Conservation (phyloP, 2,113 vertebrate genomes). For the Engraulis encrasicolus region DNA sequence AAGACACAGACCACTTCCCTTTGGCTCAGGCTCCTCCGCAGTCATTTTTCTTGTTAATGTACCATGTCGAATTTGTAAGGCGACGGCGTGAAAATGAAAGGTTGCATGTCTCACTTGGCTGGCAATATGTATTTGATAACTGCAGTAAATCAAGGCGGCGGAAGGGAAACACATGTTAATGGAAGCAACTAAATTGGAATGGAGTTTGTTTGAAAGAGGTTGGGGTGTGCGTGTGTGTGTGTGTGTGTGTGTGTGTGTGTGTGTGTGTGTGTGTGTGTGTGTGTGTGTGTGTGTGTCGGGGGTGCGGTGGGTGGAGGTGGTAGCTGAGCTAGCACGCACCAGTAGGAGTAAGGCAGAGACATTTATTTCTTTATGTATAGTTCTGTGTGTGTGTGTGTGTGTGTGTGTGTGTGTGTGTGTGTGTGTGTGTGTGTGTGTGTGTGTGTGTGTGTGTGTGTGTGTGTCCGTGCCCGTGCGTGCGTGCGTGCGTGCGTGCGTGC, state of each 20-base stretch:
- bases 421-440: too few species aligned
- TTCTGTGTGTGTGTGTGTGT: neutral
- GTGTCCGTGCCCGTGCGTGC: too few species aligned
- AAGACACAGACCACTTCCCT: constrained; percentile 58
- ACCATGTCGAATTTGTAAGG: constrained; percentile 78
- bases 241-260: too few species aligned
- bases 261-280: too few species aligned
- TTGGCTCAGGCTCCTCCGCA: constrained; percentile 67
- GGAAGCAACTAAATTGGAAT: constrained; percentile 70
- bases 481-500: too few species aligned
- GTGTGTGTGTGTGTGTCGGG: too few species aligned
- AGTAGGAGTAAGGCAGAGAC: neutral
- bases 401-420: too few species aligned
- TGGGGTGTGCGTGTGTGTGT: too few species aligned
- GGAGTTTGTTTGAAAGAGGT: constrained; percentile 57
- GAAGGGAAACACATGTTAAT: constrained; percentile 74
- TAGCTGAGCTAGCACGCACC: constrained; percentile 16
- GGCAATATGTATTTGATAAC: constrained; percentile 84
- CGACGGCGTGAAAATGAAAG: constrained; percentile 78
- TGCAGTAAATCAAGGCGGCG: constrained; percentile 76
- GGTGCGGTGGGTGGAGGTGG: too few species aligned
- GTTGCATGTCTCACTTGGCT: constrained; percentile 82
- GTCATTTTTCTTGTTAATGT: constrained; percentile 83
- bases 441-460: too few species aligned
- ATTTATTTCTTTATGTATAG: constrained; percentile 27